Evolutionary conservation across 2,797 vertebrate genomes (phyloP).

Genomic region (Brachyalestes nurse): DNA sequence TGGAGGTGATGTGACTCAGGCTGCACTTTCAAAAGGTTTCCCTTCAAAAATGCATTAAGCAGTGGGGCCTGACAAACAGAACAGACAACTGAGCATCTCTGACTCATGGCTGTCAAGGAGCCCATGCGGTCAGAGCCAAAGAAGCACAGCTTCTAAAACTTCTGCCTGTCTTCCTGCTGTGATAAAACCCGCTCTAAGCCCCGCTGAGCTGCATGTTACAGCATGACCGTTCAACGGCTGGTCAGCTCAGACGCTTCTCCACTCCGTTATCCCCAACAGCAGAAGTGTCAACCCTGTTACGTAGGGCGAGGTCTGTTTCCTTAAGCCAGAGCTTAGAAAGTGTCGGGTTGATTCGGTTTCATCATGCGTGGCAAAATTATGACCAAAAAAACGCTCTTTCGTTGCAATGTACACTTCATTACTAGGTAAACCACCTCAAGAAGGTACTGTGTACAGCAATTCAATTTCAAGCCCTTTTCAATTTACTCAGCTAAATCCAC

Average conservation of each 20-base stretch:
- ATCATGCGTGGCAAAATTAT: background rate
- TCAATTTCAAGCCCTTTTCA: slow-evolving; percentile 3
- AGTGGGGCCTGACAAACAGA: slow-evolving; percentile 36
- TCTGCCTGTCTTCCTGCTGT: slow-evolving; percentile 19
- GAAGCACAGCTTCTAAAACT: slow-evolving; percentile 45
- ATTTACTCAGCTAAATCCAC: slow-evolving; percentile 12
- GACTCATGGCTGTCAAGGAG: slow-evolving; percentile 39
- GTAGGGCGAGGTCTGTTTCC: background rate
- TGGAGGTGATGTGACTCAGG: slow-evolving; percentile 7
- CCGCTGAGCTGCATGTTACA: slow-evolving; percentile 39
- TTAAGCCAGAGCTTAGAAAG: slow-evolving; percentile 7
- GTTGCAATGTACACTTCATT: slow-evolving; percentile 2
- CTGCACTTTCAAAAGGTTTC: slow-evolving; percentile 23
- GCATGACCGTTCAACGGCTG: slow-evolving; percentile 27
- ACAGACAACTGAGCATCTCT: slow-evolving; percentile 47
- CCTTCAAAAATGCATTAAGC: slow-evolving; percentile 24
- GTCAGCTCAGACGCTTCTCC: slow-evolving; percentile 30
- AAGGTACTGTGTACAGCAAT: background rate
- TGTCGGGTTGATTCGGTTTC: background rate
- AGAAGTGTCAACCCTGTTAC: slow-evolving; percentile 28
- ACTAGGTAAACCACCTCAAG: slow-evolving; percentile 17
- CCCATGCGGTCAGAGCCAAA: slow-evolving; percentile 38
- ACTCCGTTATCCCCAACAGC: slow-evolving; percentile 13
- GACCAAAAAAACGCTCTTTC: background rate
- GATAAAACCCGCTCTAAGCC: slow-evolving; percentile 41